A percentile compares a stretch with the other conserved stretches of the same genome.
These are phyloP conservation scores for Carpatolechia fugitivella DNA, from an alignment of 2,888 invertebrate genomes.

Conservation along the genomic window DNA sequence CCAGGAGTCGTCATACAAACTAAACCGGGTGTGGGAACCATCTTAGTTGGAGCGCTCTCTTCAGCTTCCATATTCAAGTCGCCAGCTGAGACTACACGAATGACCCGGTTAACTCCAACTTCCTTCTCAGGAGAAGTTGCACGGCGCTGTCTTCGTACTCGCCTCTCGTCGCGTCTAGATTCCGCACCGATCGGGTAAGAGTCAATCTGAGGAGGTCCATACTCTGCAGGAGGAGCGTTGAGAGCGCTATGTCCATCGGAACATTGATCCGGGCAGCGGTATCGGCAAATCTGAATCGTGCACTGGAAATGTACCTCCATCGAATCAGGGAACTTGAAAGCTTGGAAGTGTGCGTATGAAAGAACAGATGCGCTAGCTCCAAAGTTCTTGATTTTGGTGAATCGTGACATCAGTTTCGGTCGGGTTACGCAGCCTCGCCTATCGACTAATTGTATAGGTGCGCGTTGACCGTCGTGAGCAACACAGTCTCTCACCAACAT, in stretches of 20 bases:
- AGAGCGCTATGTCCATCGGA: slow-evolving; percentile 81
- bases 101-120: slow-evolving; percentile 93
- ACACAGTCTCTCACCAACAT: slow-evolving; percentile 97
- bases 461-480: slow-evolving; percentile 95
- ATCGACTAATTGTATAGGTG: slow-evolving; percentile 95
- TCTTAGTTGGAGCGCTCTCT: slow-evolving; percentile 78
- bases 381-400: slow-evolving; percentile 97
- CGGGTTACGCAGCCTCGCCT: slow-evolving; percentile 95
- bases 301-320: slow-evolving; percentile 98
- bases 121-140: slow-evolving; percentile 84
- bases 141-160: slow-evolving; percentile 83
- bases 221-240: slow-evolving; percentile 79
- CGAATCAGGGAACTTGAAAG: slow-evolving; percentile 96
- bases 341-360: slow-evolving; percentile 96
- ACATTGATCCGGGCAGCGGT: slow-evolving; percentile 96
- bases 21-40: slow-evolving; percentile 84
- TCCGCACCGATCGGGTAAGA: slow-evolving; percentile 80
- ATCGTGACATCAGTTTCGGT: slow-evolving; percentile 95
- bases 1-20: slow-evolving; percentile 98
- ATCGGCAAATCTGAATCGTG: slow-evolving; percentile 95
- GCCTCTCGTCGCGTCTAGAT: slow-evolving; percentile 85
- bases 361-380: slow-evolving; percentile 95
- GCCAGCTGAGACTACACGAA: slow-evolving; percentile 94
- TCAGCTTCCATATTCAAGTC: slow-evolving; percentile 91
- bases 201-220: slow-evolving; percentile 84